Evolutionary conservation across 1,140 invertebrate species (phyloP), one percentile per base, ranked within the genome.

Genomic region (Diorhabda elongata): DNA sequence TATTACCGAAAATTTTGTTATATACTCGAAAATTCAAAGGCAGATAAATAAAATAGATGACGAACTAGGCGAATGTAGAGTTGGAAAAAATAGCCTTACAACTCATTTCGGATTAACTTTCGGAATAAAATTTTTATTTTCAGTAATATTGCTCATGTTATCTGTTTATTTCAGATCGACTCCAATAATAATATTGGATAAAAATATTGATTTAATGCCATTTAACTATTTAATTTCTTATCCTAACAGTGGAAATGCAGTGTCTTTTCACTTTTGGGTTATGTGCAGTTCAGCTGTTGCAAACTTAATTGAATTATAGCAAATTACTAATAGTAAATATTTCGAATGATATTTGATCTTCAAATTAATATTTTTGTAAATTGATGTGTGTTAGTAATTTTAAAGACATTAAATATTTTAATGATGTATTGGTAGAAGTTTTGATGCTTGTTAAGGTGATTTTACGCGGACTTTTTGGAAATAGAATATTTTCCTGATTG

Each of bases 221-320:
- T 79, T 80, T 73, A 73, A 69, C 43, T 70, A 67, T 43, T 42
- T 80, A n/a, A 80, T 80, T 69, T 75, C 77, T 6, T 80, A 75
- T 74, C 78, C 79, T 59, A 76, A 77, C 71, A 75, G 74, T 11
- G 58, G 44, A 11, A 80, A 80, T 74, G 60, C 66, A 64, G 75
- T 80, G n/a, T 80, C 79, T 42, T 77, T 80, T 59, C 78, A 79
- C 74, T 76, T 79, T 68, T 80, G 79, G 79, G 69, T 75, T 11
- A 74, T 80, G 63, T 78, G 75, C 69, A 77, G 77, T 72, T 72
- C 72, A 45, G 71, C 71, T 67, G 69, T 76, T 61, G 70, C 72
- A 52, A 71, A 70, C 69, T 65, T 75, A 65, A 70, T 79, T 56
- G 72, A 75, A 74, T 58, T 69, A 67, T 67, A 42, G 42, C 26